Base-by-base conservation (phyloP, 1,140 invertebrate species). In the Nasonia giraulti region DNA sequence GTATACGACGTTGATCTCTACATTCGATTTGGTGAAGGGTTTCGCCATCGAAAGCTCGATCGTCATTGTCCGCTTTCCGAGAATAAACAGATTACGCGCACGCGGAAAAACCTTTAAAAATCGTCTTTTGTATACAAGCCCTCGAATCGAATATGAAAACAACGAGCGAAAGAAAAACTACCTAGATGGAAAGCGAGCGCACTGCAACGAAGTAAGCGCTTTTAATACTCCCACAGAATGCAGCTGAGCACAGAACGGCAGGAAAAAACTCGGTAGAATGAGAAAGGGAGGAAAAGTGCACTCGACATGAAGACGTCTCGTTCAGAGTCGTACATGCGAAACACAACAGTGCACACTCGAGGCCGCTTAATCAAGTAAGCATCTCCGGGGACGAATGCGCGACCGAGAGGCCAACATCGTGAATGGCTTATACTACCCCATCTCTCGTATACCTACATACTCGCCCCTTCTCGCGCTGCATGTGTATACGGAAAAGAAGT, bases 311-410 rank as follows among this genome's bases (percentile, higher is more conserved):
- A 74, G 80, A 82, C 50, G 37, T 82, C 50, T 82, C n/a, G 27
- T 66, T 66, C 20, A 74, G 17, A 3, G 47, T 50, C 12, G 20
- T n/a, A 20, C 31, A 50, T 68, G n/a, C 50, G 82, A 77, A 83
- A 77, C 82, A 77, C 82, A 83, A 50, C 40, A 40, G 62, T 20
- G 37, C 66, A 44, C 40, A 77, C 74, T 83, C 7, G 74, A 76
- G 47, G 33, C 82, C 66, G 82, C 50, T 77, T 83, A 83, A 83
- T 83, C 73, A 77, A 83, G 82, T 83, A 83, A 83, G n/a, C 82
- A 83, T 83, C 82, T 75, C 82, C 71, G 14, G 62, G 33, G 82
- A 83, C 74, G 37, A 83, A 83, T 77, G 37, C 55, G 23, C 33
- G 10, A 69, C 20, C 7, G n/a, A 81, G 31, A 55, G 37, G 14